Conservation (phyloP, 2,113 vertebrate species). For the Eudyptes chrysolophus region DNA sequence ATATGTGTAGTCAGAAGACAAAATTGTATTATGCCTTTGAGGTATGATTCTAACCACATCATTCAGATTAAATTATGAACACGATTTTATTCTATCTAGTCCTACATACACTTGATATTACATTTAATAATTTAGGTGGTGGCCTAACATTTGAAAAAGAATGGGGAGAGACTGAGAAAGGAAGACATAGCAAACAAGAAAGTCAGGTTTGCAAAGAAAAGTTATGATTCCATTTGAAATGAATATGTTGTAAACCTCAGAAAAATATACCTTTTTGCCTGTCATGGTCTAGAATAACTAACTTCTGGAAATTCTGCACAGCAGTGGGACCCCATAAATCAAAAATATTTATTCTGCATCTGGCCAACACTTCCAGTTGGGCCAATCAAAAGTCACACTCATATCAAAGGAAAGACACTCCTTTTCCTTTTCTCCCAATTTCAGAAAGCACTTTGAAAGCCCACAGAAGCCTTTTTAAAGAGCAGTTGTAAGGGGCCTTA, state of each 20-base stretch:
- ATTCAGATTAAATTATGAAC: not conserved
- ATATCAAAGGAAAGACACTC: not conserved
- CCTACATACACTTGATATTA: not conserved
- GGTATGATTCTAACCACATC: not conserved
- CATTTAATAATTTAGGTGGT: not conserved
- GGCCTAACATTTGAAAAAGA: not conserved
- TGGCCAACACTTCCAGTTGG: not conserved
- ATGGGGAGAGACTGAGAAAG: not conserved
- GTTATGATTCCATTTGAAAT: not conserved
- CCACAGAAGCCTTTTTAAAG: not conserved
- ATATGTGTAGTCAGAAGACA: not conserved
- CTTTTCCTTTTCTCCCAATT: not conserved
- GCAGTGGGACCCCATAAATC: not conserved
- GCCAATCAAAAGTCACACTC: not conserved
- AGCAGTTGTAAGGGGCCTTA: not conserved
- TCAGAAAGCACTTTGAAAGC: not conserved
- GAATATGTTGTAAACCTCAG: not conserved
- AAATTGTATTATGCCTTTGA: not conserved
- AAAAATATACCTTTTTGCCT: not conserved
- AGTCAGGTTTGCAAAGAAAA: not conserved
- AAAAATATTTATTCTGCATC: not conserved
- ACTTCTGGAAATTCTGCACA: not conserved
- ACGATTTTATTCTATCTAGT: not conserved
- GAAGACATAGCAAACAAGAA: not conserved
- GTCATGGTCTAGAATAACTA: not conserved